Evolutionary conservation across 2,888 invertebrate genomes (phyloP).

Genomic region (Cistogaster globosa): DNA sequence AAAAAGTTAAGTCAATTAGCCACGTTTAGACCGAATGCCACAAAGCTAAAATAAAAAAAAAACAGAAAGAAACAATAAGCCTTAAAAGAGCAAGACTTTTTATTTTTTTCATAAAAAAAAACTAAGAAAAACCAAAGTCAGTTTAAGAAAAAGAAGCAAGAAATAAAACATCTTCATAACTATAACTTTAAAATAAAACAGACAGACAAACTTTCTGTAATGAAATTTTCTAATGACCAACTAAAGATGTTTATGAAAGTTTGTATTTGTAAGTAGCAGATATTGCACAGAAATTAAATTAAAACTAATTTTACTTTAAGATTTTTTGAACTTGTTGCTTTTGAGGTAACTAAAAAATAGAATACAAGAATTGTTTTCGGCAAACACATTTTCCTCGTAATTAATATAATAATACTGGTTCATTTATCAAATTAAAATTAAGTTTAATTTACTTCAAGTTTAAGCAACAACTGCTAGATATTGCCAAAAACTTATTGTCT

Average conservation of each 20-base stretch:
- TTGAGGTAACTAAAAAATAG: too few species aligned
- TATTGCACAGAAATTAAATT: background rate
- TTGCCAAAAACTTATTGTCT: too few species aligned
- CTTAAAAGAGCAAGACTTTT: too few species aligned
- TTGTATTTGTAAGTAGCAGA: background rate
- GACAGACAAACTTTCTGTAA: slow-evolving; percentile 5
- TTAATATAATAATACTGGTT: too few species aligned
- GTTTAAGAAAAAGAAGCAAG: background rate
- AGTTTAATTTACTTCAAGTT: background rate
- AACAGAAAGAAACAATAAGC: too few species aligned
- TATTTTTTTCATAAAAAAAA: background rate
- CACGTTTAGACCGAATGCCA: background rate
- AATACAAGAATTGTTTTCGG: too few species aligned
- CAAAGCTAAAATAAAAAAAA: slow-evolving; percentile 12
- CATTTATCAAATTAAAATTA: too few species aligned
- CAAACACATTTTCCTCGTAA: too few species aligned
- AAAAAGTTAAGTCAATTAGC: background rate
- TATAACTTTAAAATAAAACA: background rate
- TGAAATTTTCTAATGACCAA: slow-evolving; percentile 43
- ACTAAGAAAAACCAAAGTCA: background rate
- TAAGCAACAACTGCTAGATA: background rate
- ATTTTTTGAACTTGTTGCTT: background rate
- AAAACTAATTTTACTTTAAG: background rate
- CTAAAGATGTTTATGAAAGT: slow-evolving; percentile 15
- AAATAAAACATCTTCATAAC: background rate